Percentiles rank a stretch among this genome's conserved stretches.
Evolutionary conservation across 2,113 vertebrate genomes (phyloP).

Genomic region (Sterrhoptilus dennistouni): DNA sequence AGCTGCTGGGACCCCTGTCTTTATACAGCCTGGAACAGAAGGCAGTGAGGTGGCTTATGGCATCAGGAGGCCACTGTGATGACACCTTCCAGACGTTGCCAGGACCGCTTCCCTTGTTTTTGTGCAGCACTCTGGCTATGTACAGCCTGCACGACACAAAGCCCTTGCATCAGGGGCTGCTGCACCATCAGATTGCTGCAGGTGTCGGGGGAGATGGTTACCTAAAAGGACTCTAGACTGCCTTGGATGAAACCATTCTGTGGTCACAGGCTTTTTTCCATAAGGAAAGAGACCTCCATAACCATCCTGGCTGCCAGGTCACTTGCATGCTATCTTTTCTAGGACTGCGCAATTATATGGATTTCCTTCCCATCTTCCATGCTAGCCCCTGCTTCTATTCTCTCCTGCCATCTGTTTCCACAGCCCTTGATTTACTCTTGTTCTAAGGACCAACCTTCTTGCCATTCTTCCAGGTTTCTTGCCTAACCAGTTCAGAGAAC

Average conservation of each 20-base stretch:
- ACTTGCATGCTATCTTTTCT: not conserved
- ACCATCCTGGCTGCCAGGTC: not conserved
- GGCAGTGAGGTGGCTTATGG: not conserved
- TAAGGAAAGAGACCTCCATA: not conserved
- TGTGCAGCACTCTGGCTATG: not conserved
- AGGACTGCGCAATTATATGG: not conserved
- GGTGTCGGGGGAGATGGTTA: not conserved
- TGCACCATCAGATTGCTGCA: not conserved
- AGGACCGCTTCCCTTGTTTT: not conserved
- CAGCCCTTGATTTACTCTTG: not conserved
- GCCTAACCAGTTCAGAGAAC: not conserved
- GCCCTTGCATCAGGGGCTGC: not conserved
- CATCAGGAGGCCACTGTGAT: not conserved
- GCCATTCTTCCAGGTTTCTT: not conserved
- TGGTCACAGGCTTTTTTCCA: not conserved
- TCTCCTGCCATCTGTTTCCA: not conserved
- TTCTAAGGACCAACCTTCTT: not conserved
- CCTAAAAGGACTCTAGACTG: not conserved
- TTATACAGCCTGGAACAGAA: not conserved
- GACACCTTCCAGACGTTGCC: not conserved
- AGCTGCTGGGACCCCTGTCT: not conserved
- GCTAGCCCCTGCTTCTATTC: not conserved
- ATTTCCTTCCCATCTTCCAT: not conserved
- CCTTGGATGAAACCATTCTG: not conserved
- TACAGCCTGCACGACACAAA: not conserved